Evolutionary conservation across 1,140 invertebrate genomes (phyloP).

Genomic region (Ericerus pela): DNA sequence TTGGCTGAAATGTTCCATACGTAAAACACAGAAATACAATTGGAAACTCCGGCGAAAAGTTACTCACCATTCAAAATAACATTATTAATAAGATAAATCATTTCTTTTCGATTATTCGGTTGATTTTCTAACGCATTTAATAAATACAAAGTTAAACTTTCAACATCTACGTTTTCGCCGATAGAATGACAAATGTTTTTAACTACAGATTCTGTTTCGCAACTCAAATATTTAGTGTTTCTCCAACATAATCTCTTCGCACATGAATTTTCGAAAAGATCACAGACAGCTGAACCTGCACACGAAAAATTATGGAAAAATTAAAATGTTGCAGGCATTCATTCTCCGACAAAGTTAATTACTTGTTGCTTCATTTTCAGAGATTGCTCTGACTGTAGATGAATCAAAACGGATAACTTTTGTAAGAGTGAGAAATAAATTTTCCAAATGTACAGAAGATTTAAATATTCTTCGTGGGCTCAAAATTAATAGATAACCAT

Average conservation of each 20-base stretch:
- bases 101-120: not conserved
- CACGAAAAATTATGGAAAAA: not conserved
- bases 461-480: not conserved
- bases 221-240: not conserved
- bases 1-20: no score
- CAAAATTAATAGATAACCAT: not conserved
- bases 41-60: no score
- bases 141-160: not conserved
- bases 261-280: not conserved
- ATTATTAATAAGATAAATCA: not conserved
- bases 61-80: not conserved
- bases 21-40: no score
- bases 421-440: not conserved
- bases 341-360: not conserved
- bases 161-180: not conserved
- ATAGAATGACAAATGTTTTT: not conserved
- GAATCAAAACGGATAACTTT: not conserved
- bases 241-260: not conserved
- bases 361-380: not conserved
- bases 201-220: not conserved
- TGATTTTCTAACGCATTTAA: not conserved
- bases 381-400: not conserved
- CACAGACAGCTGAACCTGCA: not conserved
- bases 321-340: not conserved
- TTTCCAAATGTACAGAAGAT: not conserved